Evolutionary conservation across 2,113 vertebrate species (phyloP), one percentile per base, ranked within the genome.

Genomic region (Tenrec ecaudatus): DNA sequence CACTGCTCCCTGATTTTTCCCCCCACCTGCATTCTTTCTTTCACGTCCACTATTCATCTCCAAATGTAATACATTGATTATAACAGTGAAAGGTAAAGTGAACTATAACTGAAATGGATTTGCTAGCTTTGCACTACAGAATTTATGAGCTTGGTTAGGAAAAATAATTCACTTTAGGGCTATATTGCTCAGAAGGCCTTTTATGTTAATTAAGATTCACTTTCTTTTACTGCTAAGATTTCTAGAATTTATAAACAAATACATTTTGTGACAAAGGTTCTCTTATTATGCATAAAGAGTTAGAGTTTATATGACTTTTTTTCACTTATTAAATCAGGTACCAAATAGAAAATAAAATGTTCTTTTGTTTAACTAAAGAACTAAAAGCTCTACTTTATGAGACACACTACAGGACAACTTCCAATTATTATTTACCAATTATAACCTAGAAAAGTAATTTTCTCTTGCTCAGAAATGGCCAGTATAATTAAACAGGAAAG

Each of bases 181-280:
- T 77, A 68, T 27, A 58, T 58, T 33, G 27, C 20, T 95, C 31
- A 90, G 33, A 69, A 2, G 38, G 66, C 4, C 40, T 66, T 80
- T 85, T 82, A 62, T 25, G 47, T 53, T 62, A 62, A 88, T 93
- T 25, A 95, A n/a, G 91, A 92, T 36, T 53, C 47, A 6, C 20
- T 38, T 31, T 11, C 64, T 60, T 86, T 92, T 19, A 68, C 2
- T 43, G 27, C 86, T 87, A 80, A 83, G 10, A 60, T 89, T 80
- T 68, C 25, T 90, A 33, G 19, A 95, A 82, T 84, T 53, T 94
- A 83, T 60, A 95, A 71, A 66, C 29, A 92, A 92, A 75, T 79
- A 23, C 6, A 73, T 82, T 92, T 93, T 92, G 4, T 88, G 88
- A 88, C 8, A 90, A 16, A 78, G 47, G 62, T 73, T 19, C 43